Evolutionary conservation across 1,140 invertebrate genomes (phyloP).

Genomic region (Aporrectodea caliginosa): DNA sequence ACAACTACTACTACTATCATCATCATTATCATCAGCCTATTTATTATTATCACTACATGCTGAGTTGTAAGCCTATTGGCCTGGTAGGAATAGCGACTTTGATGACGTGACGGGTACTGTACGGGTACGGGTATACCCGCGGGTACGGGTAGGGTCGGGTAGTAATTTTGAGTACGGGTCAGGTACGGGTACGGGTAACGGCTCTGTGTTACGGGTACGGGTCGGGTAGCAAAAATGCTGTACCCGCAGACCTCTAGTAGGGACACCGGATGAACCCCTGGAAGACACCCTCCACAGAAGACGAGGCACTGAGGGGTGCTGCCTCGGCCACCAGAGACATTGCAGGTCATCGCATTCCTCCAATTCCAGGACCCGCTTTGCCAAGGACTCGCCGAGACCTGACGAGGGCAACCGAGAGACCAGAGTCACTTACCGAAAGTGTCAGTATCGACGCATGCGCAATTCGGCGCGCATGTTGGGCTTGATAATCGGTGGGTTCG

Average conservation of each 20-base stretch:
- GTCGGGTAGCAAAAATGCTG: too few species aligned
- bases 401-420: background rate
- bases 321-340: background rate
- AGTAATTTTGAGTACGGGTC: too few species aligned
- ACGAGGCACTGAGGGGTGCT: background rate
- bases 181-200: too few species aligned
- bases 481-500: conserved; percentile 87
- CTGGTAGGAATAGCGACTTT: too few species aligned
- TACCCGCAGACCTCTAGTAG: too few species aligned
- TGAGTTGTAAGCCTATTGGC: too few species aligned
- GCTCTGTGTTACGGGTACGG: too few species aligned
- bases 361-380: background rate
- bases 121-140: too few species aligned
- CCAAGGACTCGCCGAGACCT: background rate
- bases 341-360: background rate
- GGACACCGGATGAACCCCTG: background rate
- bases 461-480: conserved; percentile 64
- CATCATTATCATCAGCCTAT: too few species aligned
- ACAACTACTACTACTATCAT: conserved; percentile 10
- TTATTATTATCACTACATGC: too few species aligned
- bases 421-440: background rate
- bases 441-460: conserved; percentile 12
- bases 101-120: too few species aligned
- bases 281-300: background rate
- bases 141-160: too few species aligned